Base-by-base conservation (phyloP, 2,797 vertebrate species). In the Chromis chromis region DNA sequence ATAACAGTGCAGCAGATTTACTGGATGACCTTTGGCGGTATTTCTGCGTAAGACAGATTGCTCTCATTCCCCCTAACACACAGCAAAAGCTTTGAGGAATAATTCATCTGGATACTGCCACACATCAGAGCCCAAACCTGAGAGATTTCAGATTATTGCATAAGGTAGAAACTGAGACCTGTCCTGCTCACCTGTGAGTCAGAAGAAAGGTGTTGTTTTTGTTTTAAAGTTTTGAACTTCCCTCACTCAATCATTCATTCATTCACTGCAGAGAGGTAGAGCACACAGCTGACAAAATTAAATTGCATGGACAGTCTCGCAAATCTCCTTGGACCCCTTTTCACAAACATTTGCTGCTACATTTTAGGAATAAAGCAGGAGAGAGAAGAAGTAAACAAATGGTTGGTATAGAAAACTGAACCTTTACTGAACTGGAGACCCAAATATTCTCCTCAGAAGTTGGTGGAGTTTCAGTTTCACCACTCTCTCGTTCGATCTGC, bases 141-240 rank as follows among this genome's bases (percentile, higher is more conserved):
- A 76, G 65, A 62, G 76, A 78, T 87, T 88, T 86, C 86, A 82
- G 48, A 77, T 81, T 53, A 25, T 84, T 88, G 83, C 86, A 79
- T 79, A 69, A 82, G 79, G 36, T 31, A 33, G 71, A 71, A 78
- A 54, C 25, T 25, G 31, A 82, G 61, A 73, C n/a, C n/a, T 36
- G n/a, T 46, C 56, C 39, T 25, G 16, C 56, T 82, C 76, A 78
- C 69, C 79, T 82, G 31, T 42, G 28, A 83, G 56, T 84, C 25
- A 71, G 28, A 73, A 16, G n/a, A 28, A 59, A 79, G 27, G 46
- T 65, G n/a, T 55, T 70, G 52, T 69, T 80, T 83, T 65, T 64
- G 17, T 49, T 64, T 42, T 21, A 78, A 59, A 71, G 46, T 64
- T 61, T 70, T 65, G 59, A 81, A 50, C 57, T 52, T 76, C 19